A percentile compares a stretch with the other conserved stretches of the same genome.
Conservation (phyloP, 1,140 invertebrate species). For the Lamellibrachia luymesi region DNA sequence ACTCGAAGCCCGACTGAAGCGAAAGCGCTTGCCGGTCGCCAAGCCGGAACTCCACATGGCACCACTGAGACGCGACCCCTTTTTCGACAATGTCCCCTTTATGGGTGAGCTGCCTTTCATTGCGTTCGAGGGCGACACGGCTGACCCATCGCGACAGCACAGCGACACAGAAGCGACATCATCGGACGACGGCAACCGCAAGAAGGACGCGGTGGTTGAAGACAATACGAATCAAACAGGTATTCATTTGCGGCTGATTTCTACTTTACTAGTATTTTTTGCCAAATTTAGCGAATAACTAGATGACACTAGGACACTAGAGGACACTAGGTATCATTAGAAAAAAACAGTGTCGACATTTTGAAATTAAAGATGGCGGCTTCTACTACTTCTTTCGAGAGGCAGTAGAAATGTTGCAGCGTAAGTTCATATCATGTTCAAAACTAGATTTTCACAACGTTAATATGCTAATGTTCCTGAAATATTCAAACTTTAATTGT, state of each 20-base stretch:
- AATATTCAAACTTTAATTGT: no score
- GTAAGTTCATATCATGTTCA: no score
- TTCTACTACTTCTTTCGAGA: no score
- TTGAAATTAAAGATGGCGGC: no score
- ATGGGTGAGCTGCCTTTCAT: background rate
- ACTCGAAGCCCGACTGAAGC: background rate
- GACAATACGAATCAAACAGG: background rate
- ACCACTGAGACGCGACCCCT: background rate
- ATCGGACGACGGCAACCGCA: background rate
- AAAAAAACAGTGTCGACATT: no score
- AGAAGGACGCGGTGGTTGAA: background rate
- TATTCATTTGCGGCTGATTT: background rate
- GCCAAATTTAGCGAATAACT: no score
- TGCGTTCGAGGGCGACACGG: background rate
- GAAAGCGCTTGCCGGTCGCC: background rate
- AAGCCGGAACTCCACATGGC: background rate
- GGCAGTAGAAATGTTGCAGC: no score
- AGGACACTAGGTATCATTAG: no score
- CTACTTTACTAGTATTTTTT: background rate
- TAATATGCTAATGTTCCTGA: no score
- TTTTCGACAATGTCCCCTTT: background rate
- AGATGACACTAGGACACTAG: no score
- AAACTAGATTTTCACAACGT: no score
- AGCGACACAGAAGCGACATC: background rate
- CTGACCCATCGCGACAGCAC: background rate